Conservation (phyloP, 2,888 invertebrate species). For the Agrochola circellaris region DNA sequence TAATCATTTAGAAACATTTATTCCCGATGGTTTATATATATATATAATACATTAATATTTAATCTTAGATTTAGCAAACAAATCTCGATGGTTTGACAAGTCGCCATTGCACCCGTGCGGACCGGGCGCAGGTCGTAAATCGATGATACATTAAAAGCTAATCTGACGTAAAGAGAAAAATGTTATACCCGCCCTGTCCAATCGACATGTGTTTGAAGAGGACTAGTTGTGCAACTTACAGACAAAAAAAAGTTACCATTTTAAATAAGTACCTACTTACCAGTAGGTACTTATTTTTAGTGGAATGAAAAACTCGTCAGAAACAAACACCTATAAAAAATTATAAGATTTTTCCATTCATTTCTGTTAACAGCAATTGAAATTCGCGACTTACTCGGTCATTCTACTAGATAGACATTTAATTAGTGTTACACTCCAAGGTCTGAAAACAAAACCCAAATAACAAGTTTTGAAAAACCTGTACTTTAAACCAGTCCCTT, state of each 20-base stretch:
- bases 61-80: neutral
- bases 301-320: fast-evolving
- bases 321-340: neutral
- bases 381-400: neutral
- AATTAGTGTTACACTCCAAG: neutral
- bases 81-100: neutral
- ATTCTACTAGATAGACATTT: neutral
- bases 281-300: too few relatives aligned
- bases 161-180: conserved; percentile 49
- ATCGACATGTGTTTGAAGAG: conserved; percentile 23
- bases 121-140: neutral
- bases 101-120: neutral
- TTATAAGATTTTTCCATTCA: neutral
- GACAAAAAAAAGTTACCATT: neutral
- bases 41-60: too few relatives aligned
- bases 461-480: neutral
- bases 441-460: neutral
- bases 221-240: conserved; percentile 49
- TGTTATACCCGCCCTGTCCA: conserved; percentile 40
- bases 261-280: too few relatives aligned
- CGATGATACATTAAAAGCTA: conserved; percentile 29
- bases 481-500: neutral
- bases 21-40: too few relatives aligned
- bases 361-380: neutral
- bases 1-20: neutral